These are phyloP conservation scores for Agrochola circellaris DNA, from an alignment of 2,888 invertebrate species.

Conservation along the genomic window DNA sequence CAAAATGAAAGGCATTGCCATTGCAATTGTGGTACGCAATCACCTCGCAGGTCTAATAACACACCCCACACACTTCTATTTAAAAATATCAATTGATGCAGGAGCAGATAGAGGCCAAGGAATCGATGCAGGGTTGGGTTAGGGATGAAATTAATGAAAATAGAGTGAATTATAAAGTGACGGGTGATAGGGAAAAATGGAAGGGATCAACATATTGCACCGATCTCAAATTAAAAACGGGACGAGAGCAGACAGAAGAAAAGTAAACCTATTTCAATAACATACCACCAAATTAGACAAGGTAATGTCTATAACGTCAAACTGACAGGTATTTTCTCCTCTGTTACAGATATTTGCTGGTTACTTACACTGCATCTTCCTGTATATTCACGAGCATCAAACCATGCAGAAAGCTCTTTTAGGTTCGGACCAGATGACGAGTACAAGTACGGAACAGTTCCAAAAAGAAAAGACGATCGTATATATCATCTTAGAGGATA, in stretches of 20 bases:
- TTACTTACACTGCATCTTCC: conserved; percentile 7
- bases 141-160: neutral
- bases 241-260: neutral
- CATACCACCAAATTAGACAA: neutral
- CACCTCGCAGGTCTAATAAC: too few relatives aligned
- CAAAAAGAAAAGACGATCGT: neutral
- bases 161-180: neutral
- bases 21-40: too few relatives aligned
- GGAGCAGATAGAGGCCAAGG: neutral
- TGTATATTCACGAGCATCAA: conserved; percentile 11
- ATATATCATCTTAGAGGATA: neutral
- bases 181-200: neutral
- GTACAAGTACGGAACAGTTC: conserved; percentile 2
- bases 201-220: neutral
- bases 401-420: neutral
- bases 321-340: neutral
- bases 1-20: too few relatives aligned
- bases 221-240: neutral
- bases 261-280: neutral
- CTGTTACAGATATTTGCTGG: conserved; percentile 30
- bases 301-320: neutral
- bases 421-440: neutral
- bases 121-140: neutral
- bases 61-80: neutral
- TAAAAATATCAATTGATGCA: neutral